These are phyloP conservation scores for Bellardia bayeri DNA, from an alignment of 2,888 invertebrate genomes.

Conservation along the genomic window DNA sequence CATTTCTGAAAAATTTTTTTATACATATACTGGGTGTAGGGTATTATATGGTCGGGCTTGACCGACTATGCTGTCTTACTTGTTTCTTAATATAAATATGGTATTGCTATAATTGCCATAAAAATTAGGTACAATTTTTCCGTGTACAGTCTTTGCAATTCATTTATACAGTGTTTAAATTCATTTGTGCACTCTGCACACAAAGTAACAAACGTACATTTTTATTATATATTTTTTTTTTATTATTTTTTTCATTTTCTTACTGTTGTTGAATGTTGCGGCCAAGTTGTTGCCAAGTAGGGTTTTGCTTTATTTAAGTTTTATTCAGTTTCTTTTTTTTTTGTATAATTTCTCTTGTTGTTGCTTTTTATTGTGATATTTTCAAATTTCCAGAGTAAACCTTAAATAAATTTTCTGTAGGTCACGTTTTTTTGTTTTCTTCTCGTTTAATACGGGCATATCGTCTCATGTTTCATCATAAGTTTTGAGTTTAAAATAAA, in stretches of 20 bases:
- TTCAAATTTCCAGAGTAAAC: slow-evolving; percentile 41
- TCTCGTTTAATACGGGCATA: slow-evolving; percentile 26
- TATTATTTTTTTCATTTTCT: background rate
- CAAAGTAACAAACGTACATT: slow-evolving; percentile 14
- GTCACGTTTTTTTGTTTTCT: slow-evolving; percentile 58
- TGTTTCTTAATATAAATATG: no score
- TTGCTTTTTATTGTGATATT: slow-evolving; percentile 16
- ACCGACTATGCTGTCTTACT: no score
- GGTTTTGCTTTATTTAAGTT: slow-evolving; percentile 23
- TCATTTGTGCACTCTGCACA: slow-evolving; percentile 4
- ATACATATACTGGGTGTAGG: no score
- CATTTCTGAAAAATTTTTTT: no score
- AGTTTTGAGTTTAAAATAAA: slow-evolving; percentile 39
- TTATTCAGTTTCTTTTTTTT: slow-evolving; percentile 3
- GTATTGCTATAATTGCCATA: no score
- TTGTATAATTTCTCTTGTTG: background rate
- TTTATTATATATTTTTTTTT: background rate
- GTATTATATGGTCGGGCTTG: no score
- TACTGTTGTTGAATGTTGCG: slow-evolving; percentile 33
- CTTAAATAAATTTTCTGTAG: slow-evolving; percentile 55
- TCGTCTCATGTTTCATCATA: slow-evolving; percentile 51
- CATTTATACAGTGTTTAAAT: slow-evolving; percentile 8
- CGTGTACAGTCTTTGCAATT: background rate
- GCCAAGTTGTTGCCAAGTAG: slow-evolving; percentile 57
- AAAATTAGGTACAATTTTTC: background rate